Conservation (phyloP, 2,797 vertebrate species). For the Phrynocephalus vlangalii region DNA sequence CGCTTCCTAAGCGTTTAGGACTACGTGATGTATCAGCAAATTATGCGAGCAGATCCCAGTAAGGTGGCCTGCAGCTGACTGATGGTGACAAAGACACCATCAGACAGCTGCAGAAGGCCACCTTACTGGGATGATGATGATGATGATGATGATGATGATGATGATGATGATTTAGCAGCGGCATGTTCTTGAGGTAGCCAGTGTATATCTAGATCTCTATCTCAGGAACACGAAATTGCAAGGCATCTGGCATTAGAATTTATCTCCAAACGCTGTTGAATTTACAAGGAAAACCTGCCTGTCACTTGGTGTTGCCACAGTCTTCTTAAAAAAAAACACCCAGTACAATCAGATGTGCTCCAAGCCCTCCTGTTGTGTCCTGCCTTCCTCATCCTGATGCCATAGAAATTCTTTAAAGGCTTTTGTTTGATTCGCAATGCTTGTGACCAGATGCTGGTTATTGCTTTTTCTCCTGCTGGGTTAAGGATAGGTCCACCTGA, state of each 20-base stretch:
- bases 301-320: neutral
- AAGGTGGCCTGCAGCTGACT: too few relatives aligned
- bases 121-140: too few relatives aligned
- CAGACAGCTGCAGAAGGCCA: too few relatives aligned
- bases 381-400: conserved; percentile 17
- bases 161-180: too few relatives aligned
- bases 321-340: neutral
- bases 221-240: neutral
- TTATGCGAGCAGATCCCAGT: too few relatives aligned
- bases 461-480: conserved; percentile 2
- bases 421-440: conserved; percentile 13
- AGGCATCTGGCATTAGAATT: neutral
- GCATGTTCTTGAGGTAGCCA: neutral
- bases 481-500: neutral
- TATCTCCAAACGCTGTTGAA: neutral
- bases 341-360: neutral
- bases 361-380: neutral
- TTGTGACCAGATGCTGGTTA: neutral
- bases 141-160: too few relatives aligned
- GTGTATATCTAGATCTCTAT: neutral
- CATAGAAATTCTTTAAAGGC: conserved; percentile 28
- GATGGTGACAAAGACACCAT: too few relatives aligned
- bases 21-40: too few relatives aligned
- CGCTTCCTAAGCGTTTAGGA: too few relatives aligned
- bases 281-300: neutral